A percentile compares a stretch with the other conserved stretches of the same genome.
Conservation (phyloP, 1,140 invertebrate species). For the Rhagoletis pomonella region DNA sequence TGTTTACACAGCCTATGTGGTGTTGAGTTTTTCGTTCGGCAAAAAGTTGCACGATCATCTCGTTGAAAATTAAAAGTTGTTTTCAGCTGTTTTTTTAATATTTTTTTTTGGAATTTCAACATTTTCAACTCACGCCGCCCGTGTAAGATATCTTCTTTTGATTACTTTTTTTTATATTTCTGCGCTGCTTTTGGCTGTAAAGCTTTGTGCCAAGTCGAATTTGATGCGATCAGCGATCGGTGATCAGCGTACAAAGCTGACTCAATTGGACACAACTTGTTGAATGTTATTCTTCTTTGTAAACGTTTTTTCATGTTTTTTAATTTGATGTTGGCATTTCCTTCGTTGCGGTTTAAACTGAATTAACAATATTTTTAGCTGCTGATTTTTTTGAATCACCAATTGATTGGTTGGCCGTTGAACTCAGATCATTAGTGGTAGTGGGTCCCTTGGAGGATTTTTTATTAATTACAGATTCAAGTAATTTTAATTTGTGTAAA, state of each 20-base stretch:
- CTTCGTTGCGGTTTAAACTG: not conserved
- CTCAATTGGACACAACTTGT: slow-evolving; percentile 6
- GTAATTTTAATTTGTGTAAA: too few relatives aligned
- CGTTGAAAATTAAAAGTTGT: not conserved
- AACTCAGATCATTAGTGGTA: not conserved
- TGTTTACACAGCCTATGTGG: not conserved
- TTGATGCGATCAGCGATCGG: not conserved
- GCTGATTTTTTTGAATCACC: not conserved
- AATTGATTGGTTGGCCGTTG: slow-evolving; percentile 1
- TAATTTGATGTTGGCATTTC: not conserved
- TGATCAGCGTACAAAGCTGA: not conserved
- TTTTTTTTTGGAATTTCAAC: not conserved
- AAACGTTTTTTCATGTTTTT: not conserved
- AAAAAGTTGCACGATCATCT: slow-evolving; percentile 26
- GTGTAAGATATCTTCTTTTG: not conserved
- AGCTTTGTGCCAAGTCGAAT: not conserved
- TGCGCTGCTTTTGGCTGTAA: not conserved
- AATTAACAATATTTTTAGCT: not conserved
- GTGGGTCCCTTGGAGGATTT: too few relatives aligned
- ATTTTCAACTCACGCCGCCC: not conserved
- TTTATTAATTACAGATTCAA: too few relatives aligned
- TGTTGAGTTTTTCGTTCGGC: not conserved
- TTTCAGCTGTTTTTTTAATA: not conserved
- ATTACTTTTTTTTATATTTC: not conserved
- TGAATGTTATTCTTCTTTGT: not conserved